Evolutionary conservation across 2,113 vertebrate species (phyloP).

Genomic region (Ptychochromis oligacanthus): DNA sequence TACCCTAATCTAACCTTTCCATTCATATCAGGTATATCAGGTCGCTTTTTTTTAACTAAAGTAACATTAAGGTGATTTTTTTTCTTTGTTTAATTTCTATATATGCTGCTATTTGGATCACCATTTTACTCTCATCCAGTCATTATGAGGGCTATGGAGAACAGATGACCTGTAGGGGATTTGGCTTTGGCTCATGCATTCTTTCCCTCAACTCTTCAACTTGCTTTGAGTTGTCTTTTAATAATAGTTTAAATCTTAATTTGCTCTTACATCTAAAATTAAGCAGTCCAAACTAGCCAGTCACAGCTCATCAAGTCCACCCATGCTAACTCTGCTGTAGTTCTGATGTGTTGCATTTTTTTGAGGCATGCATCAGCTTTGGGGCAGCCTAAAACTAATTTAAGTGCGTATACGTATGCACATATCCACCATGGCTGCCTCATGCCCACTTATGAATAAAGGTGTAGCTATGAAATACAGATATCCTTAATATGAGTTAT

Average conservation of each 20-base stretch:
- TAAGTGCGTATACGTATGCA: background rate
- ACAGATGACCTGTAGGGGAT: background rate
- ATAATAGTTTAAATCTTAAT: background rate
- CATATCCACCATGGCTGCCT: background rate
- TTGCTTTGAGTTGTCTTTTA: background rate
- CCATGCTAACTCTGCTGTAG: background rate
- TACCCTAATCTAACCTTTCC: too few species aligned
- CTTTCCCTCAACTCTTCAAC: background rate
- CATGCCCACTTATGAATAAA: background rate
- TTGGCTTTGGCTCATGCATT: background rate
- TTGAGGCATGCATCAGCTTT: background rate
- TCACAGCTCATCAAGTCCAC: background rate
- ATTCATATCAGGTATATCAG: too few species aligned
- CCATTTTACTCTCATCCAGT: background rate
- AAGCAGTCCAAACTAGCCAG: background rate
- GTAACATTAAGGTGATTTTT: background rate
- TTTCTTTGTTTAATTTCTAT: background rate
- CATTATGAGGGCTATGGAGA: background rate
- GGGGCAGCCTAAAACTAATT: background rate
- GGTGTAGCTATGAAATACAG: background rate
- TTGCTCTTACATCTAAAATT: background rate
- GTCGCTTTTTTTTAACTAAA: too few species aligned
- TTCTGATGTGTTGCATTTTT: background rate
- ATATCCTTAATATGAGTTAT: background rate
- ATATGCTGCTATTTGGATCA: background rate